Conservation (phyloP, 2,113 vertebrate species). For the Emydocephalus ijimae region DNA sequence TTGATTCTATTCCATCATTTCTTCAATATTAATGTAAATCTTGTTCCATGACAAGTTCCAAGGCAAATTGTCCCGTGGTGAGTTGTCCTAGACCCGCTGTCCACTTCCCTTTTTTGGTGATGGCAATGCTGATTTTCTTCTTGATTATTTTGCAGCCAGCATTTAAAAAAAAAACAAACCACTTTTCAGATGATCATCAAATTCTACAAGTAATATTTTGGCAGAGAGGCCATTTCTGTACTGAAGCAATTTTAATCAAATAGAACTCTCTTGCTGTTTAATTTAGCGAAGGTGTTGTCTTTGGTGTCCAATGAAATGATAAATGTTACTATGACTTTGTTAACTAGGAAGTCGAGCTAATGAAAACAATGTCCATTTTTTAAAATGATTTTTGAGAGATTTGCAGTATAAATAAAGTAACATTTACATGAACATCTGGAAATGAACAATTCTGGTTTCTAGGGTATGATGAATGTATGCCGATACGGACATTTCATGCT, state of each 20-base stretch:
- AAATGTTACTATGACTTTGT: background rate
- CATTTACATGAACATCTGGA: background rate
- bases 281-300: background rate
- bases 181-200: background rate
- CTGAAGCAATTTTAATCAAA: background rate
- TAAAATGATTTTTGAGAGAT: background rate
- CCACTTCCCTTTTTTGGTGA: background rate
- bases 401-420: background rate
- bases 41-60: background rate
- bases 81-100: background rate
- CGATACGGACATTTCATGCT: background rate
- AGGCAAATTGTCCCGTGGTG: fast-evolving
- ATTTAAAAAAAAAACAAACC: background rate
- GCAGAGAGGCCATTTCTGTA: background rate
- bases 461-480: background rate
- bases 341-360: background rate
- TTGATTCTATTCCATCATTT: background rate
- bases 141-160: background rate
- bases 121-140: background rate
- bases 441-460: background rate
- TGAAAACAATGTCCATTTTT: background rate
- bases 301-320: background rate
- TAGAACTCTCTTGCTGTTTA: background rate
- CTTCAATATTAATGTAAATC: background rate
- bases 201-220: background rate